Base-by-base conservation (phyloP, 1,140 invertebrate genomes). In the Onthophagus taurus region DNA sequence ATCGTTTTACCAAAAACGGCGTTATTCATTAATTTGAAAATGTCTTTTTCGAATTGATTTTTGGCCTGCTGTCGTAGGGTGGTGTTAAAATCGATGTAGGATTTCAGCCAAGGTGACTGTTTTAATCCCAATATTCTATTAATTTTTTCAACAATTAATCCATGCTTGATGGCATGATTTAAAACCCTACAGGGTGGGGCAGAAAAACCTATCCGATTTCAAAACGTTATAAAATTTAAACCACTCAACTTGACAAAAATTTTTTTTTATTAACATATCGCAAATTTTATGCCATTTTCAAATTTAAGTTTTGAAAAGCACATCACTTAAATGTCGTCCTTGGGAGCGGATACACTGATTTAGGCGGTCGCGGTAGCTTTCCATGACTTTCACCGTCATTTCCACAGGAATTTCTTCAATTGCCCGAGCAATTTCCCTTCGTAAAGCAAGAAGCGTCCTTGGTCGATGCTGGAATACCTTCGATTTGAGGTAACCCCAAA, bases 11-110 rank as follows among this genome's bases (percentile, higher is more conserved):
- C 67, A 59, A 67, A 67, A 9, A 65, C 49, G 3, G 55, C 29
- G 49, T 71, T 70, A 37, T 64, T 68, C 52, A 68, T 59, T 1
- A 68, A 48, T 51, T 72, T 73, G 37, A 48, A 72, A 45, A 70
- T 64, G 19, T 69, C 55, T 55, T 68, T 65, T 48, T 69, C 58
- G 50, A 70, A 70, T 9, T 59, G 57, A 39, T 57, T 64, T 20
- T 44, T 60, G 5, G 62, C 55, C 8, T 21, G 6, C 12, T 53
- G 42, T 47, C 61, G 41, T 34, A 53, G 33, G 19, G 54, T 38
- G 29, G 55, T 66, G 52, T 67, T 66, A 9, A 65, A 43, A 13
- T 65, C 58, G 30, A 68, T 65, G 34, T 64, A 69, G 11, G 47
- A n/a, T 48, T 60, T 51, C n/a, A 66, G 29, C 57, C 59, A 67